Evolutionary conservation across 2,797 vertebrate genomes (phyloP).

Genomic region (Danio aesculapii): DNA sequence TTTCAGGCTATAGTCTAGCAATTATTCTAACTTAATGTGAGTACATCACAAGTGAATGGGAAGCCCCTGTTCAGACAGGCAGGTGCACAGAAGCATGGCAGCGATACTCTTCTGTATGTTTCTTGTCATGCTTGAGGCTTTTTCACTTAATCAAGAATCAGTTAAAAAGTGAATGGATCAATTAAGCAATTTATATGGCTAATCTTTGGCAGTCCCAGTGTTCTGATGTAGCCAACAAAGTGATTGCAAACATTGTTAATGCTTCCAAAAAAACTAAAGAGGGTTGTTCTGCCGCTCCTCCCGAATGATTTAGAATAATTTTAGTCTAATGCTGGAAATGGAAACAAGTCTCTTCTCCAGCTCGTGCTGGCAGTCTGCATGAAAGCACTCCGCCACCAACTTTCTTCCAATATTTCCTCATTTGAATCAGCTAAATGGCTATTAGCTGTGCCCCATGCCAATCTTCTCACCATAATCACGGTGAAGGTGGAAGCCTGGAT

Average conservation of each 20-base stretch:
- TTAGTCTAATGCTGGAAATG: constrained; percentile 79
- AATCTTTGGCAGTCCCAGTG: constrained; percentile 74
- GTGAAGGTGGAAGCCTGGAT: constrained; percentile 76
- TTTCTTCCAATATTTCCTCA: constrained; percentile 80
- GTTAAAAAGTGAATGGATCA: constrained; percentile 82
- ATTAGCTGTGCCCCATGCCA: constrained; percentile 77
- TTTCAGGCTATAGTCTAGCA: neutral
- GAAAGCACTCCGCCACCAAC: constrained; percentile 72
- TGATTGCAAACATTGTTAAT: constrained; percentile 79
- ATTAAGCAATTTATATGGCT: constrained; percentile 80
- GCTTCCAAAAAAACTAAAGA: constrained; percentile 78
- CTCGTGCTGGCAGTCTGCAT: constrained; percentile 74
- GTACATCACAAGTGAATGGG: neutral
- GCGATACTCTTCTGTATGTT: constrained; percentile 30
- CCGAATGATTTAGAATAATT: constrained; percentile 81
- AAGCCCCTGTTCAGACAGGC: neutral
- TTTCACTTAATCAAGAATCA: constrained; percentile 74
- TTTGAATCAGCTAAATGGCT: constrained; percentile 82
- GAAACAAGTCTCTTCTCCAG: constrained; percentile 74
- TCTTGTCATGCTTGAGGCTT: constrained; percentile 64
- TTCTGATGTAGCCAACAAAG: constrained; percentile 77
- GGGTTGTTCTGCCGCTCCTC: constrained; percentile 71
- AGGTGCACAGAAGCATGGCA: constrained; percentile 19
- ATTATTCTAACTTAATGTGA: neutral
- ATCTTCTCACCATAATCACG: constrained; percentile 75